Conservation (phyloP, 1,140 invertebrate species). For the Trypoxylus dichotomus region DNA sequence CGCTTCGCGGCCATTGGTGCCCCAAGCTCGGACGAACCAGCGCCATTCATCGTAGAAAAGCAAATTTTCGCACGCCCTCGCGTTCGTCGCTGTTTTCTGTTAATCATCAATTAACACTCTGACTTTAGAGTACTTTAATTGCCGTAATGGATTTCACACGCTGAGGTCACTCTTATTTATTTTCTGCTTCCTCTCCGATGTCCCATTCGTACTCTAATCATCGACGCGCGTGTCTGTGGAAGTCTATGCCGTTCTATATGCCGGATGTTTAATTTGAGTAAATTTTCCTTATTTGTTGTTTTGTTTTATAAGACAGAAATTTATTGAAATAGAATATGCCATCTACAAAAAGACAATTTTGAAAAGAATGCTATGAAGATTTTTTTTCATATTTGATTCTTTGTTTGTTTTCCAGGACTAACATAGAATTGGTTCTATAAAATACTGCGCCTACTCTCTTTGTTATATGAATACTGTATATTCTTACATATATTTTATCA, state of each 20-base stretch:
- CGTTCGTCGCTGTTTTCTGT: constrained; percentile 38
- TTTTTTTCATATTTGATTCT: no score
- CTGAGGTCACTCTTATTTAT: constrained; percentile 46
- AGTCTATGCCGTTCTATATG: background rate
- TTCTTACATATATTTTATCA: no score
- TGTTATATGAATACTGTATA: no score
- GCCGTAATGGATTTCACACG: constrained; percentile 45
- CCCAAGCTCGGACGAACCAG: constrained; percentile 12
- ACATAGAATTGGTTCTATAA: no score
- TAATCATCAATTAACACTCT: constrained; percentile 48
- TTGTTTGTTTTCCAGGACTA: no score
- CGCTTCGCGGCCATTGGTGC: constrained; percentile 32
- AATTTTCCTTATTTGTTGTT: background rate
- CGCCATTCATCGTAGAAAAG: constrained; percentile 1
- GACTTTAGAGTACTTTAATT: constrained; percentile 43
- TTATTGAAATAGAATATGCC: no score
- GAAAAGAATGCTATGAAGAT: no score
- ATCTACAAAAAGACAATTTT: no score
- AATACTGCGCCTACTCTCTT: no score
- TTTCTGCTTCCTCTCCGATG: constrained; percentile 35
- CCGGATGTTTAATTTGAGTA: background rate
- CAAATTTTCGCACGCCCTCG: constrained; percentile 43
- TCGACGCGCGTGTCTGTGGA: background rate
- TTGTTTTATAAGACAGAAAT: background rate
- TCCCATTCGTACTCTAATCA: background rate